These are phyloP conservation scores for Cremastinae sp. DNA, from an alignment of 2,888 invertebrate genomes.

Conservation along the genomic window DNA sequence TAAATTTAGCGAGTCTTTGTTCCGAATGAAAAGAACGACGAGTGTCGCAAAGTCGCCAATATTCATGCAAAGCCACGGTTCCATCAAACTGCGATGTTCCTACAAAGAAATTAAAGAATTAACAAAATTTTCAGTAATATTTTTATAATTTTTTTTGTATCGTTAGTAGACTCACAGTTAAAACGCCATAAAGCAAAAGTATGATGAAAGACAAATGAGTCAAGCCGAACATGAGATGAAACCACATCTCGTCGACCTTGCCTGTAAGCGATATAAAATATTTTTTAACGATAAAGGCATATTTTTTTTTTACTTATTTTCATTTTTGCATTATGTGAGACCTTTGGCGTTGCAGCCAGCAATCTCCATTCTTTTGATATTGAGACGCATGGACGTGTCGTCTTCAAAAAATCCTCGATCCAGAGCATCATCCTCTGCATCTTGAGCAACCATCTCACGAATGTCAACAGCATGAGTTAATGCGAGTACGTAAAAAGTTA, in stretches of 20 bases:
- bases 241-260: constrained; percentile 79
- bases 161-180: constrained; percentile 73
- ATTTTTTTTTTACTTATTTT: not conserved
- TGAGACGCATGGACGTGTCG: constrained; percentile 77
- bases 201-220: constrained; percentile 79
- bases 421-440: constrained; percentile 78
- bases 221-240: constrained; percentile 77
- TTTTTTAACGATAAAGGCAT: not conserved
- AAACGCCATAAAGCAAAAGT: constrained; percentile 79
- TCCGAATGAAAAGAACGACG: constrained; percentile 74
- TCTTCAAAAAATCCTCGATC: constrained; percentile 78
- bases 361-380: constrained; percentile 79
- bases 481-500: constrained; percentile 78
- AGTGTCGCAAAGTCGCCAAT: constrained; percentile 77
- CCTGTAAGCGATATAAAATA: constrained; percentile 70
- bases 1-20: constrained; percentile 54
- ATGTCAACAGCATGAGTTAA: constrained; percentile 79
- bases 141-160: not conserved
- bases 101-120: constrained; percentile 62
- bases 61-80: constrained; percentile 80
- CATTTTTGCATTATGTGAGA: constrained; percentile 55
- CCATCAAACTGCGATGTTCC: constrained; percentile 79
- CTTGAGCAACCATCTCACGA: constrained; percentile 79
- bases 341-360: constrained; percentile 80
- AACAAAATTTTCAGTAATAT: constrained; percentile 14